These are phyloP conservation scores for Strix uralensis DNA, from an alignment of 2,113 vertebrate species.

Conservation along the genomic window DNA sequence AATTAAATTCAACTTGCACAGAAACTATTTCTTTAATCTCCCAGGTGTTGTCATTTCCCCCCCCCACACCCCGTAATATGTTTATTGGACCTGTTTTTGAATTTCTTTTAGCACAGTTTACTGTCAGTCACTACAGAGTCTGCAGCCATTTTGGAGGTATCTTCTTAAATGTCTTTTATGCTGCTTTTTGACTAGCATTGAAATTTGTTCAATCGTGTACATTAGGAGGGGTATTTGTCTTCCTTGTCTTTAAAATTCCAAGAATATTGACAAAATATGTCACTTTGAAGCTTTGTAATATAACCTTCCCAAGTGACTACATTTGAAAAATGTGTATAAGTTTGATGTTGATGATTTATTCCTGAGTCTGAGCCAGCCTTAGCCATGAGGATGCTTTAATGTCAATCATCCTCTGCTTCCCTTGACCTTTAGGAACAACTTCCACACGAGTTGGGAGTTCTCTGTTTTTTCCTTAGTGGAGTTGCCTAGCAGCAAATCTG, in stretches of 20 bases:
- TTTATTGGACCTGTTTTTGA: background rate
- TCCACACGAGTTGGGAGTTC: background rate
- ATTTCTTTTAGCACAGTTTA: background rate
- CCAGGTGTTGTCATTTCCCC: too few relatives aligned
- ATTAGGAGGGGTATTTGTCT: background rate
- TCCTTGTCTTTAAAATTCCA: background rate
- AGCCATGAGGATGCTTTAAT: background rate
- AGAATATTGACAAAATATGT: background rate
- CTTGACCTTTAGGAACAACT: background rate
- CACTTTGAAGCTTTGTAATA: background rate
- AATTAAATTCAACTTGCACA: background rate
- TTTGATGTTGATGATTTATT: background rate
- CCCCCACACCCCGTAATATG: too few relatives aligned
- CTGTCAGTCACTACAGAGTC: background rate
- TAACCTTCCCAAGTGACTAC: background rate
- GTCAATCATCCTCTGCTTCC: background rate
- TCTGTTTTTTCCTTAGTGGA: background rate
- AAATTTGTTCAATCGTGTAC: background rate
- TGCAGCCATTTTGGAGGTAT: background rate
- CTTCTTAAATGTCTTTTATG: background rate
- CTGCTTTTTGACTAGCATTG: background rate
- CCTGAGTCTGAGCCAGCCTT: background rate
- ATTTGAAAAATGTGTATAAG: background rate
- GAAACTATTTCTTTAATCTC: background rate
- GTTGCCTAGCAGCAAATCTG: background rate